Base-by-base conservation (phyloP, 2,888 invertebrate species). In the Eudasyphora cyanicolor region DNA sequence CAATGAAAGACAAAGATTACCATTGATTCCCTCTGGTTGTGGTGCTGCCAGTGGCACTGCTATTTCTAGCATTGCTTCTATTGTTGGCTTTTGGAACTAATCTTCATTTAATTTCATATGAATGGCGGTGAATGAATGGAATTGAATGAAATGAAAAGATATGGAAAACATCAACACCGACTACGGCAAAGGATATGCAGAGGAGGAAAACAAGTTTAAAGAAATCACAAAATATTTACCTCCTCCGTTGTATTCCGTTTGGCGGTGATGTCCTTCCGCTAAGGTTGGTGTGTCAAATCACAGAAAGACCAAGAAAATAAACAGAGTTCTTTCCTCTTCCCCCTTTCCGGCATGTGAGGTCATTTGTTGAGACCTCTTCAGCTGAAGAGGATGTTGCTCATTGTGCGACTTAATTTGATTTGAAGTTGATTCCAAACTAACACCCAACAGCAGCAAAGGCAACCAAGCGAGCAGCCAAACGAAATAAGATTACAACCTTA, bases 41-140 rank as follows among this genome's bases (percentile, higher is more conserved):
- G 32, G n/a, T 60, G 57, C 57, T 60, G 14, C 29, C 14, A 14
- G 24, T 24, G 8, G 10, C 14, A 7, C 49, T 8, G n/a, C 10
- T 7, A 49, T 49, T 49, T n/a, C 4, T 12, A 7, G 14, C 14
- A 19, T 24, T 54, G 54, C 54, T 12, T 12, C 35, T 32, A 17
- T 32, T n/a, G 7, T 38, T 62, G 32, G 29, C 29, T 67, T 86
- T 86, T 86, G 86, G 86, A 88, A 89, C 88, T 89, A 90, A 90
- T 90, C 90, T 89, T 87, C 87, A 88, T 89, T 90, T 89, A 89
- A 90, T 90, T 90, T 89, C 88, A 89, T 90, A 88, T 88, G 87
- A 76, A 74, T 62, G 54, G 87, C 29, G 87, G 79, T 62, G 32
- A 45, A n/a, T n/a, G n/a, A 73, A 73, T 57, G 38, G 69, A 49